Base-by-base conservation (phyloP, 2,797 vertebrate species). In the Pteronotus mesoamericanus region DNA sequence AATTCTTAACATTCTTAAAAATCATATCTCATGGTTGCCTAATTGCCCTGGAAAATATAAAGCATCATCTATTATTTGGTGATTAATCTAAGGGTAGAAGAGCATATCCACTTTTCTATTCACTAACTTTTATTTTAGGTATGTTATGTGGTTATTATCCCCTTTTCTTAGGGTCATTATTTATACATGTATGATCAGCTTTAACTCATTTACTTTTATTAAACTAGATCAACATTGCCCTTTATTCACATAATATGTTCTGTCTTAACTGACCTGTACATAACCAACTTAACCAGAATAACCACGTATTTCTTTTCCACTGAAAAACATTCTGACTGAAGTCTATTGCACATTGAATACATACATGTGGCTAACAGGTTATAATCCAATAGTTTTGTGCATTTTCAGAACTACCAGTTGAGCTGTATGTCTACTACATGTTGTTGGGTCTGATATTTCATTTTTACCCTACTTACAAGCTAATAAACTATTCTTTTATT, bases 41-140 rank as follows among this genome's bases (percentile, higher is more conserved):
- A 90, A 68, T 29, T 85, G 15, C 16, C 24, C 53, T 61, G 32
- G 64, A 95, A 95, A 89, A 91, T 51, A 46, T 4, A 59, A 88
- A 95, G 37, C 91, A 39, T 74, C 21, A 79, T 75, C 9, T 64
- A 39, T 83, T 68, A 75, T 83, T 53, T 59, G 34, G 37, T 11
- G 11, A 48, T 0, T 6, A 55, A 79, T 51, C 19, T 32, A 93
- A 94, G 26, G 21, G 79, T 26, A 72, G 72, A 94, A 37, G 11
- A 94, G 1, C 29, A 94, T 53, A 32, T 19, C 18, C 1, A 66
- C 21, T 90, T 89, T 94, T 74, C 44, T 75, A 37, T 75, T 85
- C 22, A 80, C 11, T 44, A 85, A 51, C 26, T 94, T 94, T 71
- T 53, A 92, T 68, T 95, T 94, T 72, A 91, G 29, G 7, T 64